Evolutionary conservation across 2,888 invertebrate species (phyloP).

Genomic region (Volucella bombylans): DNA sequence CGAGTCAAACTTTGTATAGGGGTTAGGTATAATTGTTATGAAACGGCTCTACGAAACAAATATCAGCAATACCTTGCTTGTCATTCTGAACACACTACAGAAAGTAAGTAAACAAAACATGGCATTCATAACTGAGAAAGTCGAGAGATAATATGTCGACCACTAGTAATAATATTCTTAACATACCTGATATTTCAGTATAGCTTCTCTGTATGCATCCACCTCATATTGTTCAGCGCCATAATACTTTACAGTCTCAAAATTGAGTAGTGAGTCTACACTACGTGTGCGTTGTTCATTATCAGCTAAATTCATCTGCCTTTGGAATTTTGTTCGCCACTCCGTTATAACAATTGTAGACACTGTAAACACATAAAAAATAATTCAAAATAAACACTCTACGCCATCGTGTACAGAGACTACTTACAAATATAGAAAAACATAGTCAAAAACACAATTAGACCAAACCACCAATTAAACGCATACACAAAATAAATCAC

Average conservation of each 20-base stretch:
- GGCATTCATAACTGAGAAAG: no score
- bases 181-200: slow-evolving; percentile 90
- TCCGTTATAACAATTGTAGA: slow-evolving; percentile 96
- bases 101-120: no score
- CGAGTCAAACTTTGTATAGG: no score
- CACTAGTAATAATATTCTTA: background rate
- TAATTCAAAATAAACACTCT: slow-evolving; percentile 35
- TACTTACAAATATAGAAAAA: slow-evolving; percentile 93
- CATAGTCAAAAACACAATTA: slow-evolving; percentile 98
- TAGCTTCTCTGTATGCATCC: slow-evolving; percentile 91
- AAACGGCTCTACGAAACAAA: no score
- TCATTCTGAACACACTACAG: no score
- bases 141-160: background rate
- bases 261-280: slow-evolving; percentile 97
- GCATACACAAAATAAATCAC: slow-evolving; percentile 92
- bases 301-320: slow-evolving; percentile 96
- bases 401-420: background rate
- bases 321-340: slow-evolving; percentile 97
- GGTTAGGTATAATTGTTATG: no score
- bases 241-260: slow-evolving; percentile 99
- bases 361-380: slow-evolving; percentile 83
- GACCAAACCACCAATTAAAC: slow-evolving; percentile 97
- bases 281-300: slow-evolving; percentile 95
- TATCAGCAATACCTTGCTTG: no score
- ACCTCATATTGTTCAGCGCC: slow-evolving; percentile 97